These are phyloP conservation scores for Clarias laeviceps DNA, from an alignment of 2,797 vertebrate species.

Conservation along the genomic window DNA sequence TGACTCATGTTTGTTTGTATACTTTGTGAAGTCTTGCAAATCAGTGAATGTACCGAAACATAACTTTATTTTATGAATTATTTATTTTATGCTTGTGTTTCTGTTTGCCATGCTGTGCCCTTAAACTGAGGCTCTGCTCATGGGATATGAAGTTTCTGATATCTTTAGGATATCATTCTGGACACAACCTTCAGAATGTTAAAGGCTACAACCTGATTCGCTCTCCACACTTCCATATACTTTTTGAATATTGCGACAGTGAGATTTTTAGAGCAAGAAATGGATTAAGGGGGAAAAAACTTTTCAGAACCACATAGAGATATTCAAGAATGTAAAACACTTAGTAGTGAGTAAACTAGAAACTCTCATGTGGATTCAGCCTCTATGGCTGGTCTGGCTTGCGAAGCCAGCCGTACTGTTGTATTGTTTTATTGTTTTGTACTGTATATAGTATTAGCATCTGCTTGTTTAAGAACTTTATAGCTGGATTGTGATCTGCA, in stretches of 20 bases:
- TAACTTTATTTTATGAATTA: background rate
- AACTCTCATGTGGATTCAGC: background rate
- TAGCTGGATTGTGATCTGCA: background rate
- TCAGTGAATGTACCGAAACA: background rate
- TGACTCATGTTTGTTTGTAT: background rate
- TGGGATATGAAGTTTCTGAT: background rate
- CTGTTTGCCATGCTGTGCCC: background rate
- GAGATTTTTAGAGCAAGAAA: background rate
- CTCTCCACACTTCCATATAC: background rate
- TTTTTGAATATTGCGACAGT: background rate
- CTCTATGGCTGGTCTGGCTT: background rate
- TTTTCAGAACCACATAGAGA: background rate
- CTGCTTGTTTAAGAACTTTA: background rate
- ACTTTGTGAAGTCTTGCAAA: background rate
- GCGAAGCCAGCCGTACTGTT: background rate
- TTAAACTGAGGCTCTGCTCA: background rate
- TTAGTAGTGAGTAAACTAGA: background rate
- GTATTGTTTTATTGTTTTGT: background rate
- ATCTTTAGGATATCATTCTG: background rate
- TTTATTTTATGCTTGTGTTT: background rate
- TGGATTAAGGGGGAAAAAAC: background rate
- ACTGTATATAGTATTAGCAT: background rate
- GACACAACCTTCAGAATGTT: background rate
- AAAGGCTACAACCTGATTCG: background rate
- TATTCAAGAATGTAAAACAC: background rate